phyloP scores from a whole-genome alignment of 2,113 vertebrate species.

The Malurus melanocephalus region DNA sequence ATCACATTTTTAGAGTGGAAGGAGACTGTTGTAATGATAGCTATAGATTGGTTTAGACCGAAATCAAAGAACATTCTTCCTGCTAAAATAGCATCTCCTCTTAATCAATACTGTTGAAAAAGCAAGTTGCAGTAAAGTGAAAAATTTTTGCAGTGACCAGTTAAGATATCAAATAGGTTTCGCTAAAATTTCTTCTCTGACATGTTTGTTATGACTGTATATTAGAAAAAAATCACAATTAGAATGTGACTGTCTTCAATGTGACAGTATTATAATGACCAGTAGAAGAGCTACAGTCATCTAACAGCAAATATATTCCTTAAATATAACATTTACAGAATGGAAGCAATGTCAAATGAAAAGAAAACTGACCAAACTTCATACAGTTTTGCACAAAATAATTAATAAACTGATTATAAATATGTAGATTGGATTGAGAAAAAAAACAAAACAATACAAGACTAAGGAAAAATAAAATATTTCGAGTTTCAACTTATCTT shows the following conservation, averaged over 20 bases:
- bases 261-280: background rate
- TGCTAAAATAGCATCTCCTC: background rate
- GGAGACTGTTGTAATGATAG: background rate
- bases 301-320: background rate
- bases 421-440: background rate
- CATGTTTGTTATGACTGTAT: background rate
- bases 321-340: background rate
- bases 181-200: background rate
- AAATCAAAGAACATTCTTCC: background rate
- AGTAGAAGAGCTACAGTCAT: background rate
- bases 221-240: background rate
- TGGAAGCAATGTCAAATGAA: background rate
- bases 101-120: background rate
- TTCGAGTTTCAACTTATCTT: background rate
- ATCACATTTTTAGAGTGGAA: background rate
- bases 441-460: background rate
- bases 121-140: background rate
- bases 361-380: background rate
- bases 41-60: background rate
- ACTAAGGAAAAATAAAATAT: background rate
- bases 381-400: background rate
- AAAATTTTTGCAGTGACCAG: background rate
- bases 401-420: background rate
- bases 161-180: background rate
- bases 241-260: background rate